These are phyloP conservation scores for Amiota mariae DNA, from an alignment of 2,888 invertebrate species.

Conservation along the genomic window DNA sequence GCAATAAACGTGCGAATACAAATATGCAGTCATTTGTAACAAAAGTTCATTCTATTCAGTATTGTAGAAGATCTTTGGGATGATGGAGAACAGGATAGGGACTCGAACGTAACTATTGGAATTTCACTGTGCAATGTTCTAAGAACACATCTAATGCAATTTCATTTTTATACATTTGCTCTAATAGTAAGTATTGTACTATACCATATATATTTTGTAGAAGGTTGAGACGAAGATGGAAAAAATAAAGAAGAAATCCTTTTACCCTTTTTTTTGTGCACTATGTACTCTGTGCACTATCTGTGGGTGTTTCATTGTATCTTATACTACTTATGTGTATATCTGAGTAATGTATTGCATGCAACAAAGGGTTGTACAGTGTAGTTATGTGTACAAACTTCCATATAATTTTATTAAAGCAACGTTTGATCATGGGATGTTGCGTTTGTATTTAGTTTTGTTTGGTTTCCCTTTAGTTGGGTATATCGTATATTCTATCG, in stretches of 20 bases:
- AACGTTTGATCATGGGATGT: neutral
- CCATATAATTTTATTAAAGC: constrained; percentile 15
- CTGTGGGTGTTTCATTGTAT: neutral
- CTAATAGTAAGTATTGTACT: too few relatives aligned
- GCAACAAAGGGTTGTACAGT: neutral
- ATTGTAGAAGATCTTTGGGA: too few relatives aligned
- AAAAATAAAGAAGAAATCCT: too few relatives aligned
- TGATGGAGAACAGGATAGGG: too few relatives aligned
- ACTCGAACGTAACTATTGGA: neutral
- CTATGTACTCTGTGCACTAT: too few relatives aligned
- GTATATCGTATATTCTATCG: neutral
- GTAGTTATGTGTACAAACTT: neutral
- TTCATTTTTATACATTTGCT: neutral
- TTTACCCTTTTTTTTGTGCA: too few relatives aligned
- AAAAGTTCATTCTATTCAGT: neutral
- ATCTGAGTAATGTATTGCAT: neutral
- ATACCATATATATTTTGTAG: too few relatives aligned
- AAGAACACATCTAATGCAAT: constrained; percentile 19
- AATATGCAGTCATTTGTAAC: constrained; percentile 23
- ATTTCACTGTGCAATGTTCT: neutral
- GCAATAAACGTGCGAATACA: constrained; percentile 22
- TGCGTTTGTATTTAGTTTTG: neutral
- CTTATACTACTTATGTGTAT: neutral
- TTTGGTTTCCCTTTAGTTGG: neutral
- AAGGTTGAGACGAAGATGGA: too few relatives aligned